These are phyloP conservation scores for Xerus rutilus DNA, from an alignment of 2,797 vertebrate genomes.

Conservation along the genomic window DNA sequence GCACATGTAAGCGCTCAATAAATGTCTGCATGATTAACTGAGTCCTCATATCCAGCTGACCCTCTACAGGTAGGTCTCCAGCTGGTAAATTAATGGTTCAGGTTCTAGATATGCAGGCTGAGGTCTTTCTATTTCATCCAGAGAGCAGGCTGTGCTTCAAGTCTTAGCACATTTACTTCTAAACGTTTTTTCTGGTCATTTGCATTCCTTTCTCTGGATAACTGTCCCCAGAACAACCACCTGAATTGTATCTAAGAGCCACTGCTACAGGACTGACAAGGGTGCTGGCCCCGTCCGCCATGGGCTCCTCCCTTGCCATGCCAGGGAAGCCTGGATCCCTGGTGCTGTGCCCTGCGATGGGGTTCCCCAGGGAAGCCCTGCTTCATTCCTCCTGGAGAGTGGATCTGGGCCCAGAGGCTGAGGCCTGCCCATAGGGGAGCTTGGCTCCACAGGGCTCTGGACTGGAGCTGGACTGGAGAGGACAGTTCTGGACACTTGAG, in stretches of 20 bases:
- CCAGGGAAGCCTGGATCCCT: neutral
- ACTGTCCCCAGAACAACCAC: neutral
- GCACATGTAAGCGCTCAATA: neutral
- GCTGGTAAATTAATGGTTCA: neutral
- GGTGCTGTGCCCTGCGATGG: neutral
- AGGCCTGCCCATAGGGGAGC: neutral
- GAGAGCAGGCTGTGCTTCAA: neutral
- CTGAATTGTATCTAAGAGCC: neutral
- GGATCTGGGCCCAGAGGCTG: neutral
- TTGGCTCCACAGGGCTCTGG: rapidly evolving
- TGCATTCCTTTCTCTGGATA: neutral
- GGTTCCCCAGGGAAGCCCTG: neutral
- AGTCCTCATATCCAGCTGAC: neutral
- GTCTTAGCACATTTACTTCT: neutral
- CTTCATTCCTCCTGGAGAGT: neutral
- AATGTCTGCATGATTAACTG: neutral
- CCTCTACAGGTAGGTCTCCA: neutral
- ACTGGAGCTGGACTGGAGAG: neutral
- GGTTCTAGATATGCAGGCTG: neutral
- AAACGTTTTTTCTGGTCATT: neutral
- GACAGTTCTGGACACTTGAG: neutral
- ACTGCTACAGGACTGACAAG: neutral
- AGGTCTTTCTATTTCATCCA: neutral
- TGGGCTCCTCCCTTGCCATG: neutral
- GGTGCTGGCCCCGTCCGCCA: neutral